Conservation (phyloP, 2,888 invertebrate genomes). For the Phasia obesa region DNA sequence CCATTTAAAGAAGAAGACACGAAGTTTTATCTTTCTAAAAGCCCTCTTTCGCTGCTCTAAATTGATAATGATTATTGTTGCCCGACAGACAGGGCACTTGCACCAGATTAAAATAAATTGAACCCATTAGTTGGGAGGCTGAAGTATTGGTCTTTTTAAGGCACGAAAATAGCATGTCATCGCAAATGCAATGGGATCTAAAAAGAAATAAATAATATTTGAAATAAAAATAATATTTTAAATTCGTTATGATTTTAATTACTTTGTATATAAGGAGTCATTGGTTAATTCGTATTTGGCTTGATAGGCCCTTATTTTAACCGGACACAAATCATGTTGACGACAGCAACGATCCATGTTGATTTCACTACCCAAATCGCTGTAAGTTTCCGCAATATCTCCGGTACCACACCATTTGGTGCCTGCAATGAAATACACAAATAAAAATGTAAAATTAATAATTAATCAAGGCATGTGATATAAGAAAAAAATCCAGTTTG, state of each 20-base stretch:
- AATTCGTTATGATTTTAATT: conserved; percentile 69
- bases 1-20: not conserved
- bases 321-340: conserved; percentile 94
- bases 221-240: not conserved
- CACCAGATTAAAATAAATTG: conserved; percentile 92
- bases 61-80: conserved; percentile 76
- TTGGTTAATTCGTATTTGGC: conserved; percentile 91
- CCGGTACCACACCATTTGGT: conserved; percentile 97
- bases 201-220: not conserved
- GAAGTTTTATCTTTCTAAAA: conserved; percentile 72
- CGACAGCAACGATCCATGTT: conserved; percentile 93
- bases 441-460: too few species aligned
- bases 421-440: too few species aligned
- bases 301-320: conserved; percentile 85
- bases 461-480: too few species aligned
- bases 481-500: too few species aligned
- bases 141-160: conserved; percentile 89
- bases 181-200: conserved; percentile 93
- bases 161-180: conserved; percentile 91
- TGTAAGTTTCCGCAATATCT: conserved; percentile 91
- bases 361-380: conserved; percentile 89
- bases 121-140: conserved; percentile 89
- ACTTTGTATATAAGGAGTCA: conserved; percentile 92
- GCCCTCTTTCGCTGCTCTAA: conserved; percentile 80
- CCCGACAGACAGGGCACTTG: conserved; percentile 83